A percentile compares a stretch with the other conserved stretches of the same genome.
These are phyloP conservation scores for Mobula birostris DNA, from an alignment of 2,113 vertebrate species.

Conservation along the genomic window DNA sequence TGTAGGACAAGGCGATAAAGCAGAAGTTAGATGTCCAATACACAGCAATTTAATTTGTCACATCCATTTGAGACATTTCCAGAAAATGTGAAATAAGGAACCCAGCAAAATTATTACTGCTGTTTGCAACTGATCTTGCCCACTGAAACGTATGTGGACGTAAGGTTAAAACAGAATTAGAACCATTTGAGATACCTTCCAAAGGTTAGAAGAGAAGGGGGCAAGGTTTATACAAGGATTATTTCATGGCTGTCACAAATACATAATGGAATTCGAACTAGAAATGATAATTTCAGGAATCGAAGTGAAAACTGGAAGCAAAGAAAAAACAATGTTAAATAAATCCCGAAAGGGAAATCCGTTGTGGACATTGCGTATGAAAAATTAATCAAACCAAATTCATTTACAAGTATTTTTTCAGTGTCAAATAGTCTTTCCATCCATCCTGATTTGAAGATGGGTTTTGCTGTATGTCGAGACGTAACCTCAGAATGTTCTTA, in stretches of 20 bases:
- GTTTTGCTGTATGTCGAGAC: conserved; percentile 40
- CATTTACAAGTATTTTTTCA: not conserved
- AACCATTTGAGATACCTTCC: not conserved
- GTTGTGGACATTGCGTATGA: not conserved
- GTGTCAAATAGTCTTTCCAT: not conserved
- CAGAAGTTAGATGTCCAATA: not conserved
- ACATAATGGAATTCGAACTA: not conserved
- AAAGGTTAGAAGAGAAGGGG: not conserved
- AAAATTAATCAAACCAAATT: not conserved
- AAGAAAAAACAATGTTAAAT: not conserved
- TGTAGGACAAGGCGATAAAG: not conserved
- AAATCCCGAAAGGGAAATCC: not conserved
- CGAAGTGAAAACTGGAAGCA: not conserved
- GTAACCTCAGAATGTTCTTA: conserved; percentile 55
- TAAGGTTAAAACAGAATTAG: not conserved
- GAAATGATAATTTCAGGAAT: not conserved
- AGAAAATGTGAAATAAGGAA: not conserved
- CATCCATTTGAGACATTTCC: not conserved
- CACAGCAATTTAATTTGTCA: not conserved
- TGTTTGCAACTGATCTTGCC: not conserved
- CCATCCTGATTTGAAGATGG: not conserved
- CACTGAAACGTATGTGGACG: not conserved
- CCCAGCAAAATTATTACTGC: not conserved
- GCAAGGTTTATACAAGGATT: not conserved
- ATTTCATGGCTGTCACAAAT: not conserved